Evolutionary conservation across 2,113 vertebrate species (phyloP).

Genomic region (Argyrosomus japonicus): DNA sequence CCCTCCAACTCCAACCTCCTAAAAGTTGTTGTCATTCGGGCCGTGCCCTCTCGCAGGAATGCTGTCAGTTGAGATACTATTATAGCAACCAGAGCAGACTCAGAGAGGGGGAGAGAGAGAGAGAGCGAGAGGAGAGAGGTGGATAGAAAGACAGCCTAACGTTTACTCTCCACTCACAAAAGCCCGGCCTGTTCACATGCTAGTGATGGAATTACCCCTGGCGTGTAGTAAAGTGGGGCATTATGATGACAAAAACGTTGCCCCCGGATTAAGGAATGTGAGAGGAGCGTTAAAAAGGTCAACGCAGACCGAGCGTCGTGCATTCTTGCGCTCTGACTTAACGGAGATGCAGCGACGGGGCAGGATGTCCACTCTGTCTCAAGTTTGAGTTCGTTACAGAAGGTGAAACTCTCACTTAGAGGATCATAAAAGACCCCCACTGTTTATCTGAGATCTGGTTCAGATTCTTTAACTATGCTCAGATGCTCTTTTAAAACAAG

Average conservation of each 20-base stretch:
- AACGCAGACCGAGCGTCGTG: conserved; percentile 33
- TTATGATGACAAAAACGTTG: conserved; percentile 71
- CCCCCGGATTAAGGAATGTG: conserved; percentile 74
- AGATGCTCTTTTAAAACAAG: conserved; percentile 42
- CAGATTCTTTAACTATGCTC: conserved; percentile 34
- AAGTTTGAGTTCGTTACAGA: conserved; percentile 2
- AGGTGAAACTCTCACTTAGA: not conserved
- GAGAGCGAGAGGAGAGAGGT: conserved; percentile 35
- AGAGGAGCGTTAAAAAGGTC: conserved; percentile 75
- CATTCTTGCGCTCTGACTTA: conserved; percentile 77
- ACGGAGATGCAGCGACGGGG: conserved; percentile 45
- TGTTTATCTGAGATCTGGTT: not conserved
- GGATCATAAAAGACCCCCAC: not conserved
- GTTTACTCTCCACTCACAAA: conserved; percentile 52
- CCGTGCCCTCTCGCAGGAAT: conserved; percentile 77
- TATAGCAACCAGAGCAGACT: conserved; percentile 61
- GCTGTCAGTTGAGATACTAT: conserved; percentile 78
- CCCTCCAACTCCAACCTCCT: conserved; percentile 40
- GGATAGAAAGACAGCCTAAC: conserved; percentile 29
- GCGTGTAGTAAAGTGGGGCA: conserved; percentile 49
- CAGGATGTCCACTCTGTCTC: conserved; percentile 58
- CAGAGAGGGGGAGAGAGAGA: conserved; percentile 26
- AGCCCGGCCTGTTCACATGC: conserved; percentile 56
- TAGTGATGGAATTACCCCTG: conserved; percentile 71
- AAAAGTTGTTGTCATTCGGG: conserved; percentile 64